Evolutionary conservation across 2,113 vertebrate genomes (phyloP).

Genomic region (Plecturocebus donacophilus): DNA sequence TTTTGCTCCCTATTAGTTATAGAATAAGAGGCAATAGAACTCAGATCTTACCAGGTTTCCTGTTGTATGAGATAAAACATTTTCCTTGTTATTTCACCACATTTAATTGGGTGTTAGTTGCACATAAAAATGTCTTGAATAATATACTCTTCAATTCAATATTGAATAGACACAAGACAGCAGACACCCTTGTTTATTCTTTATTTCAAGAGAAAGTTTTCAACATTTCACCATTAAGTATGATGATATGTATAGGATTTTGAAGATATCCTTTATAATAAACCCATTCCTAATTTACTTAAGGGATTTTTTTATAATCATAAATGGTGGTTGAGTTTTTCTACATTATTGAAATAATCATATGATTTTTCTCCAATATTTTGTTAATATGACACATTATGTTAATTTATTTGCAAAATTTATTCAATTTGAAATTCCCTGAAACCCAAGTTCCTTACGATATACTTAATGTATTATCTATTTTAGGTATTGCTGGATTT

Average conservation of each 20-base stretch:
- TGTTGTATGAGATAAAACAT: not conserved
- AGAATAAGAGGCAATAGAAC: not conserved
- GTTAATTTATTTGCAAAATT: conserved; percentile 27
- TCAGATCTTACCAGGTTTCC: not conserved
- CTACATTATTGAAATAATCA: conserved; percentile 10
- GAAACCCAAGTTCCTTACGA: not conserved
- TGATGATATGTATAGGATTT: not conserved
- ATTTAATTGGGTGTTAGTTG: not conserved
- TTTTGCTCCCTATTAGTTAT: not conserved
- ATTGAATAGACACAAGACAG: not conserved
- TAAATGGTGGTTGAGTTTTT: not conserved
- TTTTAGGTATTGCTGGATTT: conserved; percentile 10
- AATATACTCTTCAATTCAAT: not conserved
- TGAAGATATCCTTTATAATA: not conserved
- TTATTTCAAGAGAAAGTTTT: conserved; percentile 1
- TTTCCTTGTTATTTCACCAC: not conserved
- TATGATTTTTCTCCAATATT: conserved; percentile 34
- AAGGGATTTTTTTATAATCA: not conserved
- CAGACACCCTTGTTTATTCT: not conserved
- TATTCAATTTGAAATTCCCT: conserved; percentile 23
- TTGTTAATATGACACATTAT: not conserved
- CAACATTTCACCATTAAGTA: not conserved
- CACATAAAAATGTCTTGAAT: not conserved
- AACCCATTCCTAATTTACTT: conserved; percentile 15
- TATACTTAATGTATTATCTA: not conserved